These are phyloP conservation scores for Camponotus floridanus DNA, from an alignment of 1,140 invertebrate species.

Conservation along the genomic window DNA sequence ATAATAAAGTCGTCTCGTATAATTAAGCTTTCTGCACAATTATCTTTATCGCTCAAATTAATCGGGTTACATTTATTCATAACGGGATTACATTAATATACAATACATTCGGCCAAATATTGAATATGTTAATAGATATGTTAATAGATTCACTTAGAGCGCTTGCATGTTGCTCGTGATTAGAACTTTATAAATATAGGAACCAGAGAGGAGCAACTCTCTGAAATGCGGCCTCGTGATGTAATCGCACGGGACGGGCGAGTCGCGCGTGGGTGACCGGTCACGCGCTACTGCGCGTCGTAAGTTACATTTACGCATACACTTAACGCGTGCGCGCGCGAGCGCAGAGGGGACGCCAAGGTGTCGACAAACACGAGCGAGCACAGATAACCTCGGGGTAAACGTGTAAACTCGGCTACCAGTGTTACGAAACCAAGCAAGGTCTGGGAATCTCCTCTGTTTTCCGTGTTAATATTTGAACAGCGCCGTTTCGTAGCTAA, in stretches of 20 bases:
- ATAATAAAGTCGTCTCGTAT: slow-evolving; percentile 16
- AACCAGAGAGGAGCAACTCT: neutral
- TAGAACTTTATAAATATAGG: slow-evolving; percentile 14
- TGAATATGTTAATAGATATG: slow-evolving; percentile 43
- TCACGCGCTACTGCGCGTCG: slow-evolving; percentile 48
- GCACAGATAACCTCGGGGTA: slow-evolving; percentile 71
- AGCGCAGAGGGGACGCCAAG: slow-evolving; percentile 45
- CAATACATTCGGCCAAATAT: slow-evolving; percentile 8
- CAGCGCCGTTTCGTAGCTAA: slow-evolving; percentile 68
- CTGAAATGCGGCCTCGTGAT: slow-evolving; percentile 23
- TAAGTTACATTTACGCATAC: slow-evolving; percentile 47
- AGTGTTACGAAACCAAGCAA: slow-evolving; percentile 81
- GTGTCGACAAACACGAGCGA: slow-evolving; percentile 75
- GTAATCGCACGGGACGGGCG: slow-evolving; percentile 28
- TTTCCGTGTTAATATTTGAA: slow-evolving; percentile 84
- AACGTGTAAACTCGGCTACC: slow-evolving; percentile 80
- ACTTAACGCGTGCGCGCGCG: neutral
- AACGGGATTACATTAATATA: neutral
- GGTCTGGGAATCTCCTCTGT: slow-evolving; percentile 76
- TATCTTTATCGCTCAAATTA: neutral
- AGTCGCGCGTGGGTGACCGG: slow-evolving; percentile 59
- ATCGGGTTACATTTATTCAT: no score
- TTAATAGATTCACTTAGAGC: slow-evolving; percentile 1
- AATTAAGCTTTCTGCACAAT: neutral
- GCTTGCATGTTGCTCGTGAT: neutral